A percentile compares a stretch with the other conserved stretches of the same genome.
Evolutionary conservation across 2,888 invertebrate species (phyloP).

Genomic region (Thera obeliscata): DNA sequence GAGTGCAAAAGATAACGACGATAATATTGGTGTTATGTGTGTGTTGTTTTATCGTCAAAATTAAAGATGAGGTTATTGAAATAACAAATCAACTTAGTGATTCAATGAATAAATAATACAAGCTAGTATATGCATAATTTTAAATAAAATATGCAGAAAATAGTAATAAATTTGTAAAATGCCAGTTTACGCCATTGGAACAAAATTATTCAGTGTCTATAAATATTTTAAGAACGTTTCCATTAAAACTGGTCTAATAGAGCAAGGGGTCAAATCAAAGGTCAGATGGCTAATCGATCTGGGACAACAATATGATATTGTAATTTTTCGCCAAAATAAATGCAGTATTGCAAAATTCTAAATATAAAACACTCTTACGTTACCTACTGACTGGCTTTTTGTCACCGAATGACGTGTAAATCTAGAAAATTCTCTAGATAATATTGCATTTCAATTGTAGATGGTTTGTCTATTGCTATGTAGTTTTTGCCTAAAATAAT

Average conservation of each 20-base stretch:
- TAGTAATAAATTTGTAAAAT: neutral
- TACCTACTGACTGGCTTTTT: too few species aligned
- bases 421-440: too few species aligned
- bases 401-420: too few species aligned
- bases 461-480: too few species aligned
- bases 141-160: neutral
- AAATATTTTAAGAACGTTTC: constrained; percentile 4
- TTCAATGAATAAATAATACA: neutral
- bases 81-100: too few species aligned
- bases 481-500: too few species aligned
- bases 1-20: too few species aligned
- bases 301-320: neutral
- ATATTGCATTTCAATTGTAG: too few species aligned
- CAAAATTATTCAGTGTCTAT: constrained; percentile 14
- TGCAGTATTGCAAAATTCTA: neutral
- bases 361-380: too few species aligned
- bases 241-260: constrained; percentile 22
- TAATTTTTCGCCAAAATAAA: neutral
- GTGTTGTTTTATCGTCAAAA: too few species aligned
- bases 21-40: too few species aligned
- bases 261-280: constrained; percentile 21
- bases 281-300: neutral
- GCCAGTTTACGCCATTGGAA: neutral
- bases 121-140: neutral
- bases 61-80: too few species aligned